Percentiles rank a stretch among this genome's conserved stretches.
Conservation (phyloP, 2,888 invertebrate genomes). For the Maniola hyperantus region DNA sequence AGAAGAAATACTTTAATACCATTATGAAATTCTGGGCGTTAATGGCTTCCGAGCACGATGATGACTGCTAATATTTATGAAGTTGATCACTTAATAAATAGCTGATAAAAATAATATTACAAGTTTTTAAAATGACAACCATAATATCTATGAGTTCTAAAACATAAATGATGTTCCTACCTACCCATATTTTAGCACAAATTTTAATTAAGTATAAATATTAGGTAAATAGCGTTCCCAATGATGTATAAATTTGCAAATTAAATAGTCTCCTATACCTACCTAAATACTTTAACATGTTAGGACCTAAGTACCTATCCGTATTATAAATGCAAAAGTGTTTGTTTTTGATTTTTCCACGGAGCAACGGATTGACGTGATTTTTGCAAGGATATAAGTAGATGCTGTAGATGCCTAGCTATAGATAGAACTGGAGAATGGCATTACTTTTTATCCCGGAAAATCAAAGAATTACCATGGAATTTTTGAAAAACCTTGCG, state of each 20-base stretch:
- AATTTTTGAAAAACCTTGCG: no score
- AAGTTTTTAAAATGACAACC: constrained; percentile 15
- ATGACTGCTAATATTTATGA: constrained; percentile 18
- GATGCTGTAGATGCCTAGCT: no score
- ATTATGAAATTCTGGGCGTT: constrained; percentile 20
- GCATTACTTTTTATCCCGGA: no score
- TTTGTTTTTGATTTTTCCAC: no score
- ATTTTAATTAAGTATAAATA: constrained; percentile 4
- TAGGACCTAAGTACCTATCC: no score
- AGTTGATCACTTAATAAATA: constrained; percentile 16
- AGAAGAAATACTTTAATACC: constrained; percentile 16
- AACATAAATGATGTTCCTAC: not conserved
- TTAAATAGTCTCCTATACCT: constrained; percentile 32
- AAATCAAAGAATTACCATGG: no score
- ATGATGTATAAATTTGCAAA: constrained; percentile 25
- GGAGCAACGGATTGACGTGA: no score
- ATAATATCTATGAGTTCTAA: constrained; percentile 13
- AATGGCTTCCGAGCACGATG: constrained; percentile 22
- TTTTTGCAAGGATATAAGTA: no score
- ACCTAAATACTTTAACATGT: constrained; percentile 8
- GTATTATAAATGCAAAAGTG: no score
- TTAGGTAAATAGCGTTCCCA: constrained; percentile 5
- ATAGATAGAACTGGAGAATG: no score
- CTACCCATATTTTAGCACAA: constrained; percentile 12
- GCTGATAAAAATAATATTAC: constrained; percentile 19